Evolutionary conservation across 2,888 invertebrate species (phyloP).

Genomic region (Conchocele bisecta): DNA sequence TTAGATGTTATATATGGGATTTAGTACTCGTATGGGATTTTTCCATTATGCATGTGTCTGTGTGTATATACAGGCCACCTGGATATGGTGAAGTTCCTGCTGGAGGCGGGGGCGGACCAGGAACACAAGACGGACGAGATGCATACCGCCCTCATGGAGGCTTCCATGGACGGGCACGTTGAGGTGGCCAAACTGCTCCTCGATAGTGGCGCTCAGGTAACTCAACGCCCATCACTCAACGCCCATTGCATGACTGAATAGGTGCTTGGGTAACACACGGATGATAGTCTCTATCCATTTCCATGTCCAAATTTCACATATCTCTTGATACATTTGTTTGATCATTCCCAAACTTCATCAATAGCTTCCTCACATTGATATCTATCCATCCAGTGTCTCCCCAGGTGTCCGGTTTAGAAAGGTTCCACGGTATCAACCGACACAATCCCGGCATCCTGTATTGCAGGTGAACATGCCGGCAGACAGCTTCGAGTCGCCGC

Average conservation of each 20-base stretch:
- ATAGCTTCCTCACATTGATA: too few species aligned
- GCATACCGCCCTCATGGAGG: conserved; percentile 99
- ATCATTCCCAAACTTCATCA: too few species aligned
- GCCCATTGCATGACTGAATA: too few species aligned
- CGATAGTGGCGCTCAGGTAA: conserved; percentile 96
- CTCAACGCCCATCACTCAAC: too few species aligned
- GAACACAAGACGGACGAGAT: conserved; percentile 99
- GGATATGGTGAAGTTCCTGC: conserved; percentile 97
- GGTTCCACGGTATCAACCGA: too few species aligned
- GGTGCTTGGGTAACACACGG: too few species aligned
- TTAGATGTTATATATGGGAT: neutral
- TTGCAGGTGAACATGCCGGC: conserved; percentile 96
- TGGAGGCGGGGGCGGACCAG: conserved; percentile 97
- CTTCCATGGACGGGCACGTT: conserved; percentile 99
- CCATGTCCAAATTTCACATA: too few species aligned
- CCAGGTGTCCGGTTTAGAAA: too few species aligned
- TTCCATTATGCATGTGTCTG: neutral
- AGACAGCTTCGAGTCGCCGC: conserved; percentile 99
- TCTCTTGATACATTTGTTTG: too few species aligned
- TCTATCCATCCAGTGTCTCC: too few species aligned
- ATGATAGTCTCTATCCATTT: too few species aligned
- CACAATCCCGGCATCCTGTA: too few species aligned
- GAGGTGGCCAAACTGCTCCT: conserved; percentile 97
- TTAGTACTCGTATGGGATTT: neutral
- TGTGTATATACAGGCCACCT: conserved; percentile 87